Conservation (phyloP, 2,888 invertebrate species). For the Rotaria socialis region DNA sequence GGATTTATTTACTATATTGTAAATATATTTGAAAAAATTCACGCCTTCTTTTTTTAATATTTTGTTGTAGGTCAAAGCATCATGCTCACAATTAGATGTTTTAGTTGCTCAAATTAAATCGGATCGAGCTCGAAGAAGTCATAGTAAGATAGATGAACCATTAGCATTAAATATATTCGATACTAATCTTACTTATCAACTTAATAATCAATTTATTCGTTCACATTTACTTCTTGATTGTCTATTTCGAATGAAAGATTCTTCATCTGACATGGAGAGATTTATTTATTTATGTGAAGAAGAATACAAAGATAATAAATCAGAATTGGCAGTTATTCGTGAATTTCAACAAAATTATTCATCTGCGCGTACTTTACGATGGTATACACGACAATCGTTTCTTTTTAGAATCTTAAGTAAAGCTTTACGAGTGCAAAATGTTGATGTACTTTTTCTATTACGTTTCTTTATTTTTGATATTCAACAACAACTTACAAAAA, state of each 20-base stretch:
- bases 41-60: too few species aligned
- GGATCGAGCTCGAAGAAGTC: background rate
- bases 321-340: background rate
- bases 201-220: background rate
- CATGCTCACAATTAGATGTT: background rate
- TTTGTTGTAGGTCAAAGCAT: background rate
- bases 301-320: background rate
- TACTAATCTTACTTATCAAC: background rate
- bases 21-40: too few species aligned
- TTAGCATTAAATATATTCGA: background rate
- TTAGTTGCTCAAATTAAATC: background rate
- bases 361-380: background rate
- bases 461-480: background rate
- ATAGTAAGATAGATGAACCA: background rate
- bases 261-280: background rate
- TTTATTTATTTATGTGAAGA: background rate
- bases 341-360: constrained; percentile 4
- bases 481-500: background rate
- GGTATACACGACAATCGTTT: background rate
- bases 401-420: background rate
- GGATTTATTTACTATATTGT: too few species aligned
- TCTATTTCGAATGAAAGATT: background rate
- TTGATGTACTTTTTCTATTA: background rate
- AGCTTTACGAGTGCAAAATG: background rate
- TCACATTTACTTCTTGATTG: background rate